phyloP scores from a whole-genome alignment of 2,797 vertebrate genomes.

The Poecilia gillii region DNA sequence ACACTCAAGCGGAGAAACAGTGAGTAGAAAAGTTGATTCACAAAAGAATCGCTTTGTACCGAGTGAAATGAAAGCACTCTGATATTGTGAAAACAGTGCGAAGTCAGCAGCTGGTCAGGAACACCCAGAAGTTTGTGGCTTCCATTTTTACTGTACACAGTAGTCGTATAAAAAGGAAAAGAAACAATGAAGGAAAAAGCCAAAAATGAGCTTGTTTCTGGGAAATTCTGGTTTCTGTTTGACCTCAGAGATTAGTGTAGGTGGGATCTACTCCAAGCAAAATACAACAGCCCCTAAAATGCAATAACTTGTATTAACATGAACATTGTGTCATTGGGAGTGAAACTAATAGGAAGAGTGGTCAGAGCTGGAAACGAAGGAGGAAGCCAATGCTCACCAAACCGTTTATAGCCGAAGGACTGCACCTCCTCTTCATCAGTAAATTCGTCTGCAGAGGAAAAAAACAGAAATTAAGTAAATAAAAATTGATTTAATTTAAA shows the following conservation, averaged over 20 bases:
- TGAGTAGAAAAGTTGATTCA: slow-evolving; percentile 11
- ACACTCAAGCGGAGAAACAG: slow-evolving; percentile 1
- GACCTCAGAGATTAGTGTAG: slow-evolving; percentile 31
- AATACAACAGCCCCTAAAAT: slow-evolving; percentile 20
- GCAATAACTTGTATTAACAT: slow-evolving; percentile 16
- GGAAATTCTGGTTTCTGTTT: slow-evolving; percentile 38
- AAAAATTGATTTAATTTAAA: not conserved
- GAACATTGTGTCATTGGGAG: slow-evolving; percentile 10
- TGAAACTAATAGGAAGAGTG: slow-evolving; percentile 7
- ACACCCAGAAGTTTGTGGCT: slow-evolving; percentile 63
- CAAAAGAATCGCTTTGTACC: slow-evolving; percentile 2
- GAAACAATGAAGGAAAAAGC: slow-evolving; percentile 32
- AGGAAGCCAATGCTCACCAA: slow-evolving; percentile 87
- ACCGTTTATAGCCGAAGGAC: slow-evolving; percentile 98
- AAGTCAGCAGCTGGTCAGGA: slow-evolving; percentile 53
- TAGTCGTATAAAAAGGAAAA: slow-evolving; percentile 36
- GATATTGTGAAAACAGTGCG: slow-evolving; percentile 39
- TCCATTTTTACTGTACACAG: slow-evolving; percentile 16
- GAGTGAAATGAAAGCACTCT: slow-evolving; percentile 25
- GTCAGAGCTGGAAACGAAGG: slow-evolving; percentile 16
- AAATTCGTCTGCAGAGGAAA: slow-evolving; percentile 89
- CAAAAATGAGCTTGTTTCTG: slow-evolving; percentile 60
- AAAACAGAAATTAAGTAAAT: slow-evolving; percentile 28
- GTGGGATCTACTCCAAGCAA: slow-evolving; percentile 24
- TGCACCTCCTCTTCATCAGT: slow-evolving; percentile 98